phyloP scores from a whole-genome alignment of 2,888 invertebrate genomes.

The Phaedon cochleariae region DNA sequence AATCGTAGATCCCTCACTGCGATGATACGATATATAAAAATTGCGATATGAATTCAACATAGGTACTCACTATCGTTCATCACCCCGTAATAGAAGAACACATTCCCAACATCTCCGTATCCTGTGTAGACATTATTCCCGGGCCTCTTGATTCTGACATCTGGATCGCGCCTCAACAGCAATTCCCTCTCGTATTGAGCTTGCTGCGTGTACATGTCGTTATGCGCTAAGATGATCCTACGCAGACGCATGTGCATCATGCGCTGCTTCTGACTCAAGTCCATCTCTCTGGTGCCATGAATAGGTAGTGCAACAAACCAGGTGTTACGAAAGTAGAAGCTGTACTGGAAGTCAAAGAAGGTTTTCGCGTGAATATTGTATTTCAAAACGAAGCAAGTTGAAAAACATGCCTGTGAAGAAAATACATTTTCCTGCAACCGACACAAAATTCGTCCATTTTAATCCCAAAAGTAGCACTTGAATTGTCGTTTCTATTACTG shows the following conservation, averaged over 20 bases:
- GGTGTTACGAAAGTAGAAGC: slow-evolving; percentile 51
- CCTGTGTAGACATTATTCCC: slow-evolving; percentile 56
- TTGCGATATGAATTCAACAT: background rate
- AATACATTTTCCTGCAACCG: too few relatives aligned
- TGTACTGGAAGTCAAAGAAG: slow-evolving; percentile 44
- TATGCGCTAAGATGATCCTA: slow-evolving; percentile 54
- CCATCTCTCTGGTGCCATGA: slow-evolving; percentile 47
- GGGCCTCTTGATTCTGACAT: slow-evolving; percentile 46
- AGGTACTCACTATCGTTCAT: slow-evolving; percentile 56
- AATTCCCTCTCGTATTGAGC: slow-evolving; percentile 53
- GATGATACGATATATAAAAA: too few relatives aligned
- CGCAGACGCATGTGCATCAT: slow-evolving; percentile 58
- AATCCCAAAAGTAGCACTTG: too few relatives aligned
- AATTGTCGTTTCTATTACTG: too few relatives aligned
- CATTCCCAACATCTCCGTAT: slow-evolving; percentile 54
- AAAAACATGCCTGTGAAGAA: too few relatives aligned
- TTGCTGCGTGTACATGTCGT: slow-evolving; percentile 56
- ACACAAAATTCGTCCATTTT: too few relatives aligned
- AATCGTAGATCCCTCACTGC: too few relatives aligned
- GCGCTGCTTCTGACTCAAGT: slow-evolving; percentile 51
- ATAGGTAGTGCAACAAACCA: slow-evolving; percentile 55
- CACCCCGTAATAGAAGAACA: slow-evolving; percentile 56
- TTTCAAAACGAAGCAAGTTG: too few relatives aligned
- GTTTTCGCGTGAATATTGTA: background rate
- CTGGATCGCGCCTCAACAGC: slow-evolving; percentile 43